Evolutionary conservation across 2,888 invertebrate species (phyloP), one percentile per base, ranked within the genome.

Genomic region (Odontocolon sp.): DNA sequence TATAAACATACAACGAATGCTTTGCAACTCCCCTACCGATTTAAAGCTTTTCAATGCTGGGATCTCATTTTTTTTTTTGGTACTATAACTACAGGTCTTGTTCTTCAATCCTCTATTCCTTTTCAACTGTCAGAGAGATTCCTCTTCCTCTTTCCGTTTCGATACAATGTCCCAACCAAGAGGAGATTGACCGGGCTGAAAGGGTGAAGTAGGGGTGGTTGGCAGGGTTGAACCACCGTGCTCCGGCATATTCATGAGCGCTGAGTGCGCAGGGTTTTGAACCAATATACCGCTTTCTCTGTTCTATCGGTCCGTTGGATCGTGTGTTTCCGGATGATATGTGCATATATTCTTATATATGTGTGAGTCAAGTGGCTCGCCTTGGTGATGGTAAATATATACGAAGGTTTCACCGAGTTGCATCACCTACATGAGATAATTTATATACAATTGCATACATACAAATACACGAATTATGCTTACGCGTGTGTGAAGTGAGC

Each of bases 211-310:
- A 33, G 82, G 84, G 59, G 82, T 82, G 73, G 84, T 82, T 40
- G 83, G 85, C 81, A 81, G 79, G 81, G 81, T 82, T 80, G 82
- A 85, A 84, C 82, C 82, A 80, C 83, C 87, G 87, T 87, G 88
- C 85, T 81, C 80, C 82, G 77, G 87, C 88, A 87, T 87, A 87
- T 87, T 87, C 88, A 87, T 86, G 86, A 87, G 87, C 81, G 86
- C 87, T 87, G 87, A 87, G 87, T 87, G 86, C 83, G 87, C 87
- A 84, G 80, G 83, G 87, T 84, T 86, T 85, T n/a, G 81, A 85
- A 86, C 87, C 87, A 87, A 87, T 87, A 87, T 85, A 83, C 81
- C 80, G 78, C 74, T 42, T 42, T 45, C 78, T 45, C 81, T 82
- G 81, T 76, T 79, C 59, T 54, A 23, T 33, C 42, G n/a, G 23